A percentile compares a stretch with the other conserved stretches of the same genome.
phyloP scores from a whole-genome alignment of 64 coral and sea anemone species.

The Actinia equina region DNA sequence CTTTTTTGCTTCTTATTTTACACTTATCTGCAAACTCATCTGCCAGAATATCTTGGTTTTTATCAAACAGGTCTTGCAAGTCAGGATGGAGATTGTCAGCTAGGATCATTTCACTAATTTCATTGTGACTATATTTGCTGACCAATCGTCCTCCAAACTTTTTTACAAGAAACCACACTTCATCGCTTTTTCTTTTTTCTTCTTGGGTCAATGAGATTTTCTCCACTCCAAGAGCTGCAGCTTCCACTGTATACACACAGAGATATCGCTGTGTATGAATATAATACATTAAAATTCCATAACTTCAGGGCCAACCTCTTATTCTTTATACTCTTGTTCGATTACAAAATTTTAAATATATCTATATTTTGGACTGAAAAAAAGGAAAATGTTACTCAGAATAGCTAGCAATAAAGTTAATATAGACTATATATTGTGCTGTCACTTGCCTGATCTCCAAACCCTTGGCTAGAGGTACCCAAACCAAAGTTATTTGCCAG shows the following conservation, averaged over 20 bases:
- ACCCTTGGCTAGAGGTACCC: conserved; percentile 81
- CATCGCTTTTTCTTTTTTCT: conserved; percentile 54
- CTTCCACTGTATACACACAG: conserved; percentile 67
- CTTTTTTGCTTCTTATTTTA: conserved; percentile 27
- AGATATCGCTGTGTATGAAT: conserved; percentile 41
- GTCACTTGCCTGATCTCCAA: conserved; percentile 59
- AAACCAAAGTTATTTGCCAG: conserved; percentile 67
- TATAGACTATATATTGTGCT: too few species aligned
- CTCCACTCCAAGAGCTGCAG: conserved; percentile 45
- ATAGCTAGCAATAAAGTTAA: too few species aligned
- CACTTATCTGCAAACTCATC: conserved; percentile 47
- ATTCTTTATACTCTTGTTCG: too few species aligned
- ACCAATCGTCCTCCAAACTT: conserved; percentile 30
- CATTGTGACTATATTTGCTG: conserved; percentile 65
- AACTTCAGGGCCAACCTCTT: too few species aligned
- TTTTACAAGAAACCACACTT: conserved; percentile 68
- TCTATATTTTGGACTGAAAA: too few species aligned
- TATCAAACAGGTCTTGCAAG: conserved; percentile 65
- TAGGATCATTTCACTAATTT: conserved; percentile 80
- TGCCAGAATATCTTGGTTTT: conserved; percentile 24
- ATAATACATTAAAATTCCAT: too few species aligned
- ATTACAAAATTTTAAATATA: too few species aligned
- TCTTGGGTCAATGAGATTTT: conserved; percentile 59
- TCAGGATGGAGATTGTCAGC: conserved; percentile 42
- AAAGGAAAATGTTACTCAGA: too few species aligned